Evolutionary conservation across 2,113 vertebrate species (phyloP).

Genomic region (Halcyon senegalensis): DNA sequence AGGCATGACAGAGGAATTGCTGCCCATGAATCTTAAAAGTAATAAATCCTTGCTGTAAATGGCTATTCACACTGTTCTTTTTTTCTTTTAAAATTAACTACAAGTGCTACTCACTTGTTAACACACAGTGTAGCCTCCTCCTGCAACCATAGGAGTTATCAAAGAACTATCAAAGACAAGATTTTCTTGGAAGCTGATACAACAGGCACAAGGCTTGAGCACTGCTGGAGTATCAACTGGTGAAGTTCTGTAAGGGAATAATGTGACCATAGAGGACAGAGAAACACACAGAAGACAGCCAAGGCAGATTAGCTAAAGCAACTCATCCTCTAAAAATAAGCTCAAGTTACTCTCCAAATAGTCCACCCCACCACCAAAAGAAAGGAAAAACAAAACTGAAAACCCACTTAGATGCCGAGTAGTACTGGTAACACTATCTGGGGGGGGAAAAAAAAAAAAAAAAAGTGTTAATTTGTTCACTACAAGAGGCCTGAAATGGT

Average conservation of each 20-base stretch:
- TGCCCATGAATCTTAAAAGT: not conserved
- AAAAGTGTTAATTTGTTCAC: fast-evolving
- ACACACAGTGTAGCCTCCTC: not conserved
- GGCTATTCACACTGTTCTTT: not conserved
- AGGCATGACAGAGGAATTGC: not conserved
- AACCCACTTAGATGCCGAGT: not conserved
- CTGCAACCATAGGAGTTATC: not conserved
- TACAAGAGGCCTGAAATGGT: not conserved
- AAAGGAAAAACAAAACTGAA: not conserved
- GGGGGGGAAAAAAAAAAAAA: not conserved
- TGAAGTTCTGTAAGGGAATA: not conserved
- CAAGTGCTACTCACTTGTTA: not conserved
- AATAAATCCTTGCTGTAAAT: not conserved
- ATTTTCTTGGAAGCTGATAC: not conserved
- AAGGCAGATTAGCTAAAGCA: not conserved
- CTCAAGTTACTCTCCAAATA: not conserved
- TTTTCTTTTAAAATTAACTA: not conserved
- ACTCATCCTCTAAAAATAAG: not conserved
- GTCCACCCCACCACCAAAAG: not conserved
- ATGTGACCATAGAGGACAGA: not conserved
- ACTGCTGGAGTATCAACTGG: not conserved
- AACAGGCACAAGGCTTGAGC: not conserved
- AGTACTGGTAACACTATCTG: not conserved
- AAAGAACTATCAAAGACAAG: not conserved
- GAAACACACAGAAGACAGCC: not conserved